phyloP scores from a whole-genome alignment of 2,113 vertebrate species.

The Eleginops maclovinus region DNA sequence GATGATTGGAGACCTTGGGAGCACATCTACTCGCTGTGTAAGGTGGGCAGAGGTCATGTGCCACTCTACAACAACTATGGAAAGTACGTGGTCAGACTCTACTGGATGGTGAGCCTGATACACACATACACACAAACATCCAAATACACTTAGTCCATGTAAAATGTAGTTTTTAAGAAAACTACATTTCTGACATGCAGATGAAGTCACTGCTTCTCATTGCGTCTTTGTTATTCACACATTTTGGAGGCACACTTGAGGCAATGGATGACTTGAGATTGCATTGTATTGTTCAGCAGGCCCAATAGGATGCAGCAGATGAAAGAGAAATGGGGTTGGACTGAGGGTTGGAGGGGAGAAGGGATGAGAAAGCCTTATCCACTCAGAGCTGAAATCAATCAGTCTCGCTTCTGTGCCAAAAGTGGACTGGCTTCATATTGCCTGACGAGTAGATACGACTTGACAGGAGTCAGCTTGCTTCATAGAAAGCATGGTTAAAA shows the following conservation, averaged over 20 bases:
- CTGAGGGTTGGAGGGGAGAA: slow-evolving; percentile 16
- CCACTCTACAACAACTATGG: slow-evolving; percentile 92
- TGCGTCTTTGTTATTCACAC: not conserved
- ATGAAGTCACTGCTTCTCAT: not conserved
- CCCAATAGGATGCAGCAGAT: slow-evolving; percentile 24
- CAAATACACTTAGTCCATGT: not conserved
- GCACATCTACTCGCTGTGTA: slow-evolving; percentile 93
- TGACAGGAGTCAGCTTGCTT: slow-evolving; percentile 62
- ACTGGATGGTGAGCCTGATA: slow-evolving; percentile 92
- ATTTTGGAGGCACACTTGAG: slow-evolving; percentile 6
- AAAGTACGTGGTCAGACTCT: slow-evolving; percentile 92
- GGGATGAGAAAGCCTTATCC: slow-evolving; percentile 52
- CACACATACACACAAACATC: not conserved
- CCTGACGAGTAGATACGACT: slow-evolving; percentile 65
- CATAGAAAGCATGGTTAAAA: slow-evolving; percentile 38
- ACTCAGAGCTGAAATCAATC: slow-evolving; percentile 67
- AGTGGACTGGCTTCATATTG: slow-evolving; percentile 42
- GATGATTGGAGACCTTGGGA: slow-evolving; percentile 93
- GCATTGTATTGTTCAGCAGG: slow-evolving; percentile 32
- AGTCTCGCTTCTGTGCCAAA: slow-evolving; percentile 57
- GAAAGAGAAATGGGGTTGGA: slow-evolving; percentile 16
- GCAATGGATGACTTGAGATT: slow-evolving; percentile 9
- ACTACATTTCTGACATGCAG: not conserved
- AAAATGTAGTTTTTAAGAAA: too few species aligned
- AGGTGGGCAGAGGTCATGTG: slow-evolving; percentile 84